A percentile compares a stretch with the other conserved stretches of the same genome.
These are phyloP conservation scores for Oreochromis grahami DNA, from an alignment of 2,797 vertebrate genomes.

Conservation along the genomic window DNA sequence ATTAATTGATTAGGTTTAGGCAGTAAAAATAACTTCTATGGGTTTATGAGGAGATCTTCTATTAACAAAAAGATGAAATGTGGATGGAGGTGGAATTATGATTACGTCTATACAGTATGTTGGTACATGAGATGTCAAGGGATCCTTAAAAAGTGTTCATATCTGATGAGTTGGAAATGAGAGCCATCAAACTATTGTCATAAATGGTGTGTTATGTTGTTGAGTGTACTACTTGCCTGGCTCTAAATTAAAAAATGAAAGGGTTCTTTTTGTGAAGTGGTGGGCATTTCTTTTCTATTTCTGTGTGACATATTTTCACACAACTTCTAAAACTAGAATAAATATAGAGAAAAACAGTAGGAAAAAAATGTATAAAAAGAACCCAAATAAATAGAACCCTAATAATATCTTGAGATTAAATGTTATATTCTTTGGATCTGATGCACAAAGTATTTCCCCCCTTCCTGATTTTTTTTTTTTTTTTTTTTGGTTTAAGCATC, in stretches of 20 bases:
- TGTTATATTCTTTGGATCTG: background rate
- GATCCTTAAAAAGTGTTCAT: background rate
- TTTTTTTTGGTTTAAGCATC: background rate
- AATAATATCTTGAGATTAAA: background rate
- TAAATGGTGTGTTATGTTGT: background rate
- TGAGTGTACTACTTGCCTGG: background rate
- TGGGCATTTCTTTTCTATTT: background rate
- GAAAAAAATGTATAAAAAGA: background rate
- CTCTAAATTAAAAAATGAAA: background rate
- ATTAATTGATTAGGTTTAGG: background rate
- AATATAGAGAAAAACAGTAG: background rate
- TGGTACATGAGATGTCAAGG: background rate
- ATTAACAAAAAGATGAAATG: background rate
- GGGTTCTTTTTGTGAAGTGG: background rate
- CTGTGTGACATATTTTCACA: background rate
- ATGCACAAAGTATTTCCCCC: background rate
- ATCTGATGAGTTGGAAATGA: background rate
- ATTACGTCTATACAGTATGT: background rate
- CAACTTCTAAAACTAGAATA: background rate
- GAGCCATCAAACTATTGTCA: background rate
- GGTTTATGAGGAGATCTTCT: background rate
- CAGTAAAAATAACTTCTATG: background rate
- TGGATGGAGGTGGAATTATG: background rate
- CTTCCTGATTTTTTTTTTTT: background rate
- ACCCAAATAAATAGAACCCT: background rate